Evolutionary conservation across 2,888 invertebrate genomes (phyloP).

Genomic region (Oscheius sp.): DNA sequence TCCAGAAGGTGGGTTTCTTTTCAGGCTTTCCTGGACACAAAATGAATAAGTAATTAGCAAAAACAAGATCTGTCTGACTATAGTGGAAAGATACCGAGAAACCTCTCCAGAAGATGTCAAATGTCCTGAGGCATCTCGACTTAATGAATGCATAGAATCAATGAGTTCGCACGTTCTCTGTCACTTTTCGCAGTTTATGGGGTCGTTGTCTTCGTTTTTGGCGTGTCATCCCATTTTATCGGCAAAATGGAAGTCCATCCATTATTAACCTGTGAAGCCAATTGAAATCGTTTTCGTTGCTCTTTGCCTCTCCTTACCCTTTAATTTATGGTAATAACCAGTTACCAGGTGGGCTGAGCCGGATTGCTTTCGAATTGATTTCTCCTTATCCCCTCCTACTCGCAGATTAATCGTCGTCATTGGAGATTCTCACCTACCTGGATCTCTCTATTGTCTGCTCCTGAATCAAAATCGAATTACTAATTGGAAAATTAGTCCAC

Average conservation of each 20-base stretch:
- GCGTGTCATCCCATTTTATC: neutral
- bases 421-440: neutral
- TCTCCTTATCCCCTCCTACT: neutral
- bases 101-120: neutral
- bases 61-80: too few species aligned
- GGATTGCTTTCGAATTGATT: neutral
- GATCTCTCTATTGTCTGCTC: neutral
- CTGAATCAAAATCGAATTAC: neutral
- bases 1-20: conserved; percentile 58
- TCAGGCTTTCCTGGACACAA: neutral
- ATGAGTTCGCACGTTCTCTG: conserved; percentile 18
- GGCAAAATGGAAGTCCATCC: neutral
- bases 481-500: conserved; percentile 9
- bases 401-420: neutral
- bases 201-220: too few species aligned
- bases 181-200: conserved; percentile 18
- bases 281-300: neutral
- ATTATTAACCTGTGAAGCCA: neutral
- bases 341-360: neutral
- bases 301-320: neutral
- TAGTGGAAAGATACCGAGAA: too few species aligned
- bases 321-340: neutral
- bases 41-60: too few species aligned
- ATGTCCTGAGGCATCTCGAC: conserved; percentile 7
- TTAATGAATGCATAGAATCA: conserved; percentile 30